Conservation (phyloP, 2,888 invertebrate species). For the Cyclophora punctaria region DNA sequence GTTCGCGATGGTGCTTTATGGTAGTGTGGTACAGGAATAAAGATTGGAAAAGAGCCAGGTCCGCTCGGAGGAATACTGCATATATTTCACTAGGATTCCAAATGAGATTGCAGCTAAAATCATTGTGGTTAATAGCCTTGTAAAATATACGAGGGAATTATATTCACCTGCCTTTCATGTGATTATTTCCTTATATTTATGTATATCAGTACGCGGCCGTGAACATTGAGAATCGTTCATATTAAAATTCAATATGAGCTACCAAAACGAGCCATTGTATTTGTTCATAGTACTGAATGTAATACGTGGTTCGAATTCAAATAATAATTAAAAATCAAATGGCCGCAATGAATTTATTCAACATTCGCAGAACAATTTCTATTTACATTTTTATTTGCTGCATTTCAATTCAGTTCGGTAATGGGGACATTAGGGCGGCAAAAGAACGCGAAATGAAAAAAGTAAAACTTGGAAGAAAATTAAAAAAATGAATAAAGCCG, state of each 20-base stretch:
- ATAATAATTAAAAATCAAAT: conserved; percentile 18
- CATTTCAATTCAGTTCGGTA: conserved; percentile 31
- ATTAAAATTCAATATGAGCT: no score
- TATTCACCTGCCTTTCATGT: no score
- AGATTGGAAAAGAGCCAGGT: conserved; percentile 47
- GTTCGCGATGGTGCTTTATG: conserved; percentile 35
- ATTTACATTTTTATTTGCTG: conserved; percentile 29
- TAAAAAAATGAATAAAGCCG: conserved; percentile 55
- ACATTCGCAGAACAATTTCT: conserved; percentile 28
- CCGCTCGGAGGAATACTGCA: conserved; percentile 32
- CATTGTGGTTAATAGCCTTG: conserved; percentile 2
- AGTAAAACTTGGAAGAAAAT: conserved; percentile 45
- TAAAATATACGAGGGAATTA: no score
- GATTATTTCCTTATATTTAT: no score
- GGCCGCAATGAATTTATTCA: conserved; percentile 18
- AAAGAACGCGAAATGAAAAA: conserved; percentile 35
- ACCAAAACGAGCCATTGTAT: conserved; percentile 8
- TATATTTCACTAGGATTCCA: conserved; percentile 34
- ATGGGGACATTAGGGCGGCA: conserved; percentile 43
- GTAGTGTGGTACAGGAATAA: conserved; percentile 37
- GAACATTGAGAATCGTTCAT: no score
- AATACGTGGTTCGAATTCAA: conserved; percentile 1
- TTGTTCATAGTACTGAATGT: conserved; percentile 3
- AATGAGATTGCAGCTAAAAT: conserved; percentile 34
- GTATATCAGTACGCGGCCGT: no score